A percentile compares a stretch with the other conserved stretches of the same genome.
Conservation (phyloP, 2,797 vertebrate species). For the Chromis chromis region DNA sequence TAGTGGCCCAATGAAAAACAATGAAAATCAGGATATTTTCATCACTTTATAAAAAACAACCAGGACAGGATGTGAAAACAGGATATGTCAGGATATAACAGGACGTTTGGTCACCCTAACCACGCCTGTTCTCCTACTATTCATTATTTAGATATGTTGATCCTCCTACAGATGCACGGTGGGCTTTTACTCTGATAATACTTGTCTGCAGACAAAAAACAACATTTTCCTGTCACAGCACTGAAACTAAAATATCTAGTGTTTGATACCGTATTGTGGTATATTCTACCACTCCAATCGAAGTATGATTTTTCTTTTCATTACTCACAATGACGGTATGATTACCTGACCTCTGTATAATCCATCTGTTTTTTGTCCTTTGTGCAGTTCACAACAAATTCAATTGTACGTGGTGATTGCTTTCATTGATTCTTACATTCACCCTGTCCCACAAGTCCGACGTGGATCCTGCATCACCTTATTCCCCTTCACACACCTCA, state of each 20-base stretch:
- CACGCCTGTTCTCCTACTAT: neutral
- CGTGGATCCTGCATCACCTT: slow-evolving; percentile 53
- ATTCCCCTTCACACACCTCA: slow-evolving; percentile 64
- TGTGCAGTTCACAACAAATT: slow-evolving; percentile 69
- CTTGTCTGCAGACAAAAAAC: neutral
- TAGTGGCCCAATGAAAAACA: no score
- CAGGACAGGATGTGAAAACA: no score
- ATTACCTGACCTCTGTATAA: slow-evolving; percentile 60
- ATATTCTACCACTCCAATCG: slow-evolving; percentile 19
- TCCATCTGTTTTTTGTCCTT: slow-evolving; percentile 50
- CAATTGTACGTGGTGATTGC: slow-evolving; percentile 73
- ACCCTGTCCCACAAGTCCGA: slow-evolving; percentile 56
- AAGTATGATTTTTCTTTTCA: slow-evolving; percentile 44
- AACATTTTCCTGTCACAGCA: neutral
- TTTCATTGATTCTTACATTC: slow-evolving; percentile 75
- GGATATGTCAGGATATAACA: no score
- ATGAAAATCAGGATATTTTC: no score
- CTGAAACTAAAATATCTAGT: slow-evolving; percentile 20
- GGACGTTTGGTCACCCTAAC: no score
- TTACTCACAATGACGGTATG: slow-evolving; percentile 53
- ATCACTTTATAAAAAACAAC: no score
- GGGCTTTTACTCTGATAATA: neutral
- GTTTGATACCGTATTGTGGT: slow-evolving; percentile 21
- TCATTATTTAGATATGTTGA: neutral
- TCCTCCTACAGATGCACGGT: no score